These are phyloP conservation scores for Brachionus rotundiformis DNA, from an alignment of 1,140 invertebrate species.

Conservation along the genomic window DNA sequence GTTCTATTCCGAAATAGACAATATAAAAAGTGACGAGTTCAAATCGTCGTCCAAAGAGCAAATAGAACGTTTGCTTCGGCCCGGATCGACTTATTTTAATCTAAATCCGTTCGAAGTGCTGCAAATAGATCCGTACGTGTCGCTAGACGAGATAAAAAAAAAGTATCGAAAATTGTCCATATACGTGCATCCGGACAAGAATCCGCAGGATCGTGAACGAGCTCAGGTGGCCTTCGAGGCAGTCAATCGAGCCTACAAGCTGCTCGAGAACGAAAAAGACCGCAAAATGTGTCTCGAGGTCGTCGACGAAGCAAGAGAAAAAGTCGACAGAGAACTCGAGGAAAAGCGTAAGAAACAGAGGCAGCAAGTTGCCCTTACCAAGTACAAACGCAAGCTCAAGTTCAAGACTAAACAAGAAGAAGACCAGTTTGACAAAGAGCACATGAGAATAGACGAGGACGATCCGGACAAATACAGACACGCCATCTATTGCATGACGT, in stretches of 20 bases:
- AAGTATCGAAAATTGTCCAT: constrained; percentile 94
- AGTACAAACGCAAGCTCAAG: constrained; percentile 15
- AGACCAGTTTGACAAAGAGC: constrained; percentile 6
- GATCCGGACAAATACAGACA: constrained; percentile 72
- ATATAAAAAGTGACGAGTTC: constrained; percentile 28
- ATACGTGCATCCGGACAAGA: constrained; percentile 97
- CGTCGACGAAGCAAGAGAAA: constrained; percentile 82
- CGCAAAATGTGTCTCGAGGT: constrained; percentile 91
- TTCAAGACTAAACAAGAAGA: constrained; percentile 51
- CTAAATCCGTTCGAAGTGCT: constrained; percentile 92
- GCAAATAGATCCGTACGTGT: constrained; percentile 84
- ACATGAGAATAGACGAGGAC: constrained; percentile 80
- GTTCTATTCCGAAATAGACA: constrained; percentile 21
- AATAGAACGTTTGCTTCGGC: constrained; percentile 84
- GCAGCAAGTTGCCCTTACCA: not conserved
- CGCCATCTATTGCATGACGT: constrained; percentile 68
- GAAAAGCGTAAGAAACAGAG: constrained; percentile 40
- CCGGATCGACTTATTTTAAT: constrained; percentile 93
- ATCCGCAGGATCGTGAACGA: constrained; percentile 88
- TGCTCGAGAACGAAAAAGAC: constrained; percentile 88
- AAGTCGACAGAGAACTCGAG: constrained; percentile 69
- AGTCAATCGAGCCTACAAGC: constrained; percentile 93
- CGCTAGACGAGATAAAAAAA: constrained; percentile 89
- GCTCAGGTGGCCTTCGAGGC: constrained; percentile 79
- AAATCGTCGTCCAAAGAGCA: constrained; percentile 75